Percentiles rank a stretch among this genome's conserved stretches.
These are phyloP conservation scores for Eupithecia exiguata DNA, from an alignment of 2,888 invertebrate species.

Conservation along the genomic window DNA sequence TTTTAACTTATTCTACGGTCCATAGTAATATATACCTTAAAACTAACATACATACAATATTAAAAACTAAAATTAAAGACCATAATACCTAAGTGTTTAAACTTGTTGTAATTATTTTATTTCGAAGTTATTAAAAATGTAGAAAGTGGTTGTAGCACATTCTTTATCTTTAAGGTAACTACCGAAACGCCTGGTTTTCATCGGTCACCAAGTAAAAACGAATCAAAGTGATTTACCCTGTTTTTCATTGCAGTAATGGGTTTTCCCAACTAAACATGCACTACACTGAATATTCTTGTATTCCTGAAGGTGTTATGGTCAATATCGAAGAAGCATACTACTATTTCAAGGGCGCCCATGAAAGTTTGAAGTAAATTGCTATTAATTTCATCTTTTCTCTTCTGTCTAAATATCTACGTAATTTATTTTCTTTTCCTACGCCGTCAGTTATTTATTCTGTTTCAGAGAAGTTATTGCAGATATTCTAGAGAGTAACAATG, in stretches of 20 bases:
- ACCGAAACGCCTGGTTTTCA: neutral
- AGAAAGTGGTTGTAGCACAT: too few relatives aligned
- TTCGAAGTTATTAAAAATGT: too few relatives aligned
- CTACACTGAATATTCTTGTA: slow-evolving; percentile 59
- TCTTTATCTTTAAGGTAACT: slow-evolving; percentile 1
- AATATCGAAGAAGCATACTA: slow-evolving; percentile 55
- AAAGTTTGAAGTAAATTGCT: slow-evolving; percentile 47
- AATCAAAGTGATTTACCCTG: neutral
- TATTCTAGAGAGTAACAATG: slow-evolving; percentile 53
- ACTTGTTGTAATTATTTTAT: too few relatives aligned
- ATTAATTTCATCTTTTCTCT: neutral
- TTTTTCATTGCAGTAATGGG: slow-evolving; percentile 60
- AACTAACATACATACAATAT: too few relatives aligned
- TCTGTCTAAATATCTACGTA: neutral
- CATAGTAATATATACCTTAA: too few relatives aligned
- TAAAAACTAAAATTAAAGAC: too few relatives aligned
- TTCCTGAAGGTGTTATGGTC: slow-evolving; percentile 65
- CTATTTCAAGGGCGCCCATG: slow-evolving; percentile 51
- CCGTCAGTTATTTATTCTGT: slow-evolving; percentile 29
- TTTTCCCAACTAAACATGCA: slow-evolving; percentile 69
- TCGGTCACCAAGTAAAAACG: neutral
- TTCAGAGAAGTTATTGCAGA: slow-evolving; percentile 51
- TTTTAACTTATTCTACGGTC: too few relatives aligned
- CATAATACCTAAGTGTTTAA: too few relatives aligned
- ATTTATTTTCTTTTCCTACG: neutral